Evolutionary conservation across 2,888 invertebrate species (phyloP), one percentile per base, ranked within the genome.

Genomic region (Seira musarum): DNA sequence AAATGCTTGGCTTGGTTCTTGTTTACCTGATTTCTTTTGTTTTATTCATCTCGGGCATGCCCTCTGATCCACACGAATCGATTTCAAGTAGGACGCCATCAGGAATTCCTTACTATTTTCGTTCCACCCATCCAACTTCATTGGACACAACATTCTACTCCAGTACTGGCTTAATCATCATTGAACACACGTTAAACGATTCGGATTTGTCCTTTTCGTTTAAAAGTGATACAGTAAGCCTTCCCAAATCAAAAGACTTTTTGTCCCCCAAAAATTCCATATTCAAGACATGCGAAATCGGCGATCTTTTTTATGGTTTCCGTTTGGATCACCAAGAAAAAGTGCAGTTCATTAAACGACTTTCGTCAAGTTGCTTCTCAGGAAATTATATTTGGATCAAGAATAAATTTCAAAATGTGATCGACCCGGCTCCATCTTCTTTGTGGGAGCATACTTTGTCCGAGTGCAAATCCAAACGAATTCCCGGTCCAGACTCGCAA

Each of bases 51-150:
- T 61, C 40, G 24, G 2, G 19, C 67, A 21, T 49, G n/a, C n/a
- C 13, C 40, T 13, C 57, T 3, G 79, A 79, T 24, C 73, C 79
- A 5, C 79, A 79, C 30, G 79, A 79, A 64, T 73, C 79, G 13
- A 63, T 79, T 40, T 67, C 68, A n/a, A 67, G 61, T 35, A 22
- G 73, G 19, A 79, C 79, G 1, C 79, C 79, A 10, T 46, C 67
- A 17, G 79, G 79, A 63, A 61, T 73, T 24, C 79, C 79, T 2
- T 79, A 61, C n/a, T 79, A 68, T 63, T 40, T 79, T 13, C 40
- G 40, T 40, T 8, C 13, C 6, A 6, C 13, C 13, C 40, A 6
- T 40, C 40, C 40, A 13, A 40, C 6, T 13, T 40, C 40, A 40
- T 8, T 8, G 40, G 40, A 40, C 6, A 6, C 6, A 40, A 13